Percentiles rank a stretch among this genome's conserved stretches.
Evolutionary conservation across 2,888 invertebrate genomes (phyloP).

Genomic region (Leptopilina drosophilae): DNA sequence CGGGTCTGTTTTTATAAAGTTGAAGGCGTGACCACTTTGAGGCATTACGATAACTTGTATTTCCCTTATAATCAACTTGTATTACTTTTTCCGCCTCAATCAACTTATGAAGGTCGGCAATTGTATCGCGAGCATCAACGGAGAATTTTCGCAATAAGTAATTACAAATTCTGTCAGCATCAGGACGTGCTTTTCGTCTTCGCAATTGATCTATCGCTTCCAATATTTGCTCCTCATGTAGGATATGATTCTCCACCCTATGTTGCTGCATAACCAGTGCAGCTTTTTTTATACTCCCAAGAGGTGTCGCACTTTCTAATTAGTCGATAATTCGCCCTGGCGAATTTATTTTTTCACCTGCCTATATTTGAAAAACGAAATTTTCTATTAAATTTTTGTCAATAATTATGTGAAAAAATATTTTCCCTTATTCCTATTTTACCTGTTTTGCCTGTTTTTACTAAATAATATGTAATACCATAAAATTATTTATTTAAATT

Average conservation of each 20-base stretch:
- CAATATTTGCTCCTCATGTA: conserved; percentile 86
- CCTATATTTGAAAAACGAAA: not conserved
- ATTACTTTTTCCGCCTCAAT: conserved; percentile 86
- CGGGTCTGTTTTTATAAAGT: conserved; percentile 75
- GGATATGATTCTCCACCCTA: conserved; percentile 79
- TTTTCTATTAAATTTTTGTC: too few species aligned
- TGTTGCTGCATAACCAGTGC: conserved; percentile 64
- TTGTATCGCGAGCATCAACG: conserved; percentile 83
- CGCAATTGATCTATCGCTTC: conserved; percentile 91
- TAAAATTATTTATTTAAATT: too few species aligned
- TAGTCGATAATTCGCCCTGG: not conserved
- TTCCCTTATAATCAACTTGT: conserved; percentile 92
- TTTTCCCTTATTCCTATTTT: too few species aligned
- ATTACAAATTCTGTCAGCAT: conserved; percentile 89
- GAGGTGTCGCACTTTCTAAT: conserved; percentile 13
- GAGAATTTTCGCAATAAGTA: conserved; percentile 87
- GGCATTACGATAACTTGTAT: conserved; percentile 90
- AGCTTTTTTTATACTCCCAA: not conserved
- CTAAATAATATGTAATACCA: too few species aligned
- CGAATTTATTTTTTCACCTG: not conserved
- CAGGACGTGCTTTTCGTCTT: conserved; percentile 90
- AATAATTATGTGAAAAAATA: too few species aligned
- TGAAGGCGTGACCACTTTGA: conserved; percentile 82
- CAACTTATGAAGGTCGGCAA: conserved; percentile 85
- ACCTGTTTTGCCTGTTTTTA: too few species aligned